Conservation (phyloP, 2,113 vertebrate genomes). For the Xiphophorus couchianus region DNA sequence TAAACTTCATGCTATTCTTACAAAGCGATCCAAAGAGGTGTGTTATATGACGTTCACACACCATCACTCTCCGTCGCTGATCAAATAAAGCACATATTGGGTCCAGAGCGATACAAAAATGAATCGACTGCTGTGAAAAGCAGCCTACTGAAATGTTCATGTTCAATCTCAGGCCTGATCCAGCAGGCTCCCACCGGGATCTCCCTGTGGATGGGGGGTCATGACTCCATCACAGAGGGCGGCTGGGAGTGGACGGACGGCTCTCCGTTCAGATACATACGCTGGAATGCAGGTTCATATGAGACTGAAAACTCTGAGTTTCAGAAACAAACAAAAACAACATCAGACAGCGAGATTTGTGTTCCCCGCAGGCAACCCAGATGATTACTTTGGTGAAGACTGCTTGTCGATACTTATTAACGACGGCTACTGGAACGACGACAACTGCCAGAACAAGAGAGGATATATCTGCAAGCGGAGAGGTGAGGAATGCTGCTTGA, state of each 20-base stretch:
- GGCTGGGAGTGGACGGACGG: conserved; percentile 81
- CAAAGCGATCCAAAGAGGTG: neutral
- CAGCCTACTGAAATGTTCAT: neutral
- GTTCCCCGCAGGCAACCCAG: conserved; percentile 74
- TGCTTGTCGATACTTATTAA: conserved; percentile 78
- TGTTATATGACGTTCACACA: too few relatives aligned
- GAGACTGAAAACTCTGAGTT: neutral
- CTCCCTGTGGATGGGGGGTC: conserved; percentile 82
- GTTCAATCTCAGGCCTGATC: conserved; percentile 65
- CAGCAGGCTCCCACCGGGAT: conserved; percentile 72
- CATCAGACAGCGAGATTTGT: neutral
- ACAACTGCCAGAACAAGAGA: conserved; percentile 75
- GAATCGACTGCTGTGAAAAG: neutral
- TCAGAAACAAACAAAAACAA: too few relatives aligned
- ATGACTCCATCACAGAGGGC: conserved; percentile 78
- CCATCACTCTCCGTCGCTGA: neutral
- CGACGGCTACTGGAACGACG: conserved; percentile 80
- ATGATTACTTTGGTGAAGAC: conserved; percentile 76
- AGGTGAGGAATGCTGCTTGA: conserved; percentile 56
- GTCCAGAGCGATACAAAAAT: neutral
- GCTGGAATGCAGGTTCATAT: conserved; percentile 74
- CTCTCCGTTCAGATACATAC: conserved; percentile 79
- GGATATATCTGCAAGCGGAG: conserved; percentile 81
- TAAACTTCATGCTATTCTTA: neutral
- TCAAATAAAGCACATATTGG: neutral